Evolutionary conservation across 2,888 invertebrate species (phyloP).

Genomic region (Acleris sparsana): DNA sequence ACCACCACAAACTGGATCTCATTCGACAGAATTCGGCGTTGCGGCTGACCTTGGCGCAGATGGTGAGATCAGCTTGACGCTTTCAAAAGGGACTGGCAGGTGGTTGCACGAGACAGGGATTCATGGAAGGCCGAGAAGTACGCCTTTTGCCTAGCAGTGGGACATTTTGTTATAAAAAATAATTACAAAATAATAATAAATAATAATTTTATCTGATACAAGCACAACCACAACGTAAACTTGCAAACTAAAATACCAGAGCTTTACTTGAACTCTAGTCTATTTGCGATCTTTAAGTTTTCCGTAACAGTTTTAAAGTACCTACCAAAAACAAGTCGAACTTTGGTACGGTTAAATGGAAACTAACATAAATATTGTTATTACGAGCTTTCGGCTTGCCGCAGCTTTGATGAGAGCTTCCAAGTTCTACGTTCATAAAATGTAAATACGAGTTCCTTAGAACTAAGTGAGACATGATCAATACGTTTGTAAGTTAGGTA

Average conservation of each 20-base stretch:
- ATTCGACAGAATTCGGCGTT: too few species aligned
- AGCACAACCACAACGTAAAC: neutral
- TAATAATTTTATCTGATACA: neutral
- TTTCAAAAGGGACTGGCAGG: too few species aligned
- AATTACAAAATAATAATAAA: too few species aligned
- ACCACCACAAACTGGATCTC: too few species aligned
- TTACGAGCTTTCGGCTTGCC: slow-evolving; percentile 19
- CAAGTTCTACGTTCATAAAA: slow-evolving; percentile 1
- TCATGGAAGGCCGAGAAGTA: too few species aligned
- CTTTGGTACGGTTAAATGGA: slow-evolving; percentile 14
- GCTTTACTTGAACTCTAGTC: slow-evolving; percentile 8
- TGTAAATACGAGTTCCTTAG: neutral
- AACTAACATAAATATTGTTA: slow-evolving; percentile 37
- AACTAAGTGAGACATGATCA: neutral
- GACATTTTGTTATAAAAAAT: too few species aligned
- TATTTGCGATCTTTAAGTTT: slow-evolving; percentile 23
- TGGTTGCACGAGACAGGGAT: too few species aligned
- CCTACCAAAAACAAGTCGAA: slow-evolving; percentile 24
- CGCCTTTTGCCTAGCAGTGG: too few species aligned
- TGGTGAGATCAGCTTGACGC: too few species aligned
- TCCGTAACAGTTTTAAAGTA: slow-evolving; percentile 23
- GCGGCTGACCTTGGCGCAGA: too few species aligned
- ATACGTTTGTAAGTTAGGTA: too few species aligned
- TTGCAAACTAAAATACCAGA: slow-evolving; percentile 4
- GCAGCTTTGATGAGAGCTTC: slow-evolving; percentile 27